Conservation (phyloP, 92 coral and sea anemone genomes). For the Plumapathes pennacea region DNA sequence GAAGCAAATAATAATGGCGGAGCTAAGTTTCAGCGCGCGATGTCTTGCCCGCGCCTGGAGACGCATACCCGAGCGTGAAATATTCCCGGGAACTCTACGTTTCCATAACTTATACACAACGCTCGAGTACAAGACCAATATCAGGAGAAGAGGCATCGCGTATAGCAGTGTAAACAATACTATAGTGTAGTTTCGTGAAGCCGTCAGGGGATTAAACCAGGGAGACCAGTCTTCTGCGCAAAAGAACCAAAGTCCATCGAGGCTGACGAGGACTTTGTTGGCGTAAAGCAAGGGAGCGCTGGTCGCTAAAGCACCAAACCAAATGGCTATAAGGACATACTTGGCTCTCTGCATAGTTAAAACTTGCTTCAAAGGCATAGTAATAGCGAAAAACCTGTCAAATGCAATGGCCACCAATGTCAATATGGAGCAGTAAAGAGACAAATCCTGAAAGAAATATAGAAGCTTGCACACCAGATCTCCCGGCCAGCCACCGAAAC, state of each 20-base stretch:
- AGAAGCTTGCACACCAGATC: constrained; percentile 51
- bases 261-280: constrained; percentile 27
- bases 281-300: constrained; percentile 67
- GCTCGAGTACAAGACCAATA: constrained; percentile 36
- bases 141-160: constrained; percentile 28
- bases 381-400: constrained; percentile 67
- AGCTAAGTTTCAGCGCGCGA: constrained; percentile 39
- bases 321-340: constrained; percentile 48
- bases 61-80: constrained; percentile 19
- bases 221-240: constrained; percentile 77
- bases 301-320: constrained; percentile 56
- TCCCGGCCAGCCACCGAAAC: constrained; percentile 21
- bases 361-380: constrained; percentile 59
- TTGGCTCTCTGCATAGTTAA: constrained; percentile 43
- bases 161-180: constrained; percentile 49
- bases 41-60: constrained; percentile 36
- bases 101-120: constrained; percentile 46
- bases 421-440: constrained; percentile 69
- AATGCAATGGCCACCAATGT: constrained; percentile 68
- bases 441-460: constrained; percentile 51
- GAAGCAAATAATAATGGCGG: constrained; percentile 51
- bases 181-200: constrained; percentile 61
- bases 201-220: constrained; percentile 40
- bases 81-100: constrained; percentile 39
- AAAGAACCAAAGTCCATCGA: not conserved